Base-by-base conservation (phyloP, 1,140 invertebrate species). In the Xylocopa sonorina region DNA sequence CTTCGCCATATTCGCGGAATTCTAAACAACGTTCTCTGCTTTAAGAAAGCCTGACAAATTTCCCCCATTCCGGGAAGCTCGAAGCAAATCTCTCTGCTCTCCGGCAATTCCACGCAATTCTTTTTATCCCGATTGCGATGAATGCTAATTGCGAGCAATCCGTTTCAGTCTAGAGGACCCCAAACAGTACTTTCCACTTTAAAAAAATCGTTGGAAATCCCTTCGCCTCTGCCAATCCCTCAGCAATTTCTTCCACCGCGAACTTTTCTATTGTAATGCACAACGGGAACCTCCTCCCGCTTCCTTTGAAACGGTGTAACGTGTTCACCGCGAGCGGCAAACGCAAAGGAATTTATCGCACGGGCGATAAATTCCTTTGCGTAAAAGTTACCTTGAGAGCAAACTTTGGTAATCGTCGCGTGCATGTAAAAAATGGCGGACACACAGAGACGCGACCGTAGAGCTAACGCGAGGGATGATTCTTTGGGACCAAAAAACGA, bases 381-480 rank as follows among this genome's bases (percentile, higher is more conserved):
- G 27, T 12, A 21, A 9, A 53, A 64, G 10, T 43, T 24, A 32
- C 5, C 10, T n/a, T n/a, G n/a, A 18, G 32, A 27, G n/a, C 62
- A 29, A 50, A 50, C 4, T 27, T 38, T 0, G 16, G 16, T 50
- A 38, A 73, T 73, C n/a, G 41, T 34, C 34, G 21, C 21, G 12
- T 14, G 41, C 41, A 27, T 29, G 50, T 67, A 57, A 46, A 27
- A 0, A 53, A 12, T 12, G 24, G n/a, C 3, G 50, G 12, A 2
- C 24, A n/a, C n/a, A n/a, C n/a, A n/a, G n/a, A n/a, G n/a, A n/a
- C n/a, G n/a, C n/a, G 38, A 10, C 67, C 32, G 18, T 6, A 51
- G 3, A 38, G 10, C 46, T 16, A 34, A 32, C 41, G 43, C 62
- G 38, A 75, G 9, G n/a, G 72, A 66, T 55, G 43, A 62, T 51